These are phyloP conservation scores for Hemiprocne comata DNA, from an alignment of 2,113 vertebrate species.

Conservation along the genomic window DNA sequence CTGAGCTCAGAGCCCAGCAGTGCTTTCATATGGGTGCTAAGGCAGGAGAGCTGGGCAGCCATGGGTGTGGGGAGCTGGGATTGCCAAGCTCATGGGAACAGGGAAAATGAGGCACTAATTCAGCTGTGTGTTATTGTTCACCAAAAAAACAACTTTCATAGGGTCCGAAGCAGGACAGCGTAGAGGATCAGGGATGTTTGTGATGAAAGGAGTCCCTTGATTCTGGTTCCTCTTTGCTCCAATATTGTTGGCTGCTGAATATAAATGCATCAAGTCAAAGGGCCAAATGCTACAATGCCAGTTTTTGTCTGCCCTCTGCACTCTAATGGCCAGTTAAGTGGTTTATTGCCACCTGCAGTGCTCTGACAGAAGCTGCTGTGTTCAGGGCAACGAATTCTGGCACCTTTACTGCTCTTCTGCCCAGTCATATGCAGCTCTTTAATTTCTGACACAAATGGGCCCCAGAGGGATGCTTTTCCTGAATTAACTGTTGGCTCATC, in stretches of 20 bases:
- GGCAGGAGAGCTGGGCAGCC: neutral
- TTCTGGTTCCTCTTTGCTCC: neutral
- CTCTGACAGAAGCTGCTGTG: constrained; percentile 14
- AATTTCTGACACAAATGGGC: neutral
- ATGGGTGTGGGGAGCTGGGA: neutral
- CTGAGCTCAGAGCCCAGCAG: neutral
- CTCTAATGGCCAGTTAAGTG: neutral
- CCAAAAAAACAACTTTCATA: neutral
- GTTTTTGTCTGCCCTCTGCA: neutral
- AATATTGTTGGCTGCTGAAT: neutral
- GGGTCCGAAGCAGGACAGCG: neutral
- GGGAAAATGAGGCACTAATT: neutral
- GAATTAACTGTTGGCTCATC: neutral
- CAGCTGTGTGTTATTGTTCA: neutral
- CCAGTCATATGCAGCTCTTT: neutral
- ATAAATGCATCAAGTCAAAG: neutral
- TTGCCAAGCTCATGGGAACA: neutral
- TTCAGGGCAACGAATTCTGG: neutral
- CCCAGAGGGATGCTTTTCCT: neutral
- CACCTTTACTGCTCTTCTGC: constrained; percentile 3
- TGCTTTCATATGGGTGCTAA: neutral
- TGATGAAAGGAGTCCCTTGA: neutral
- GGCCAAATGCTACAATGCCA: neutral
- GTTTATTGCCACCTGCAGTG: neutral
- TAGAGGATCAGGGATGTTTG: neutral